Evolutionary conservation across 1,140 invertebrate genomes (phyloP).

Genomic region (Papilio glaucus): DNA sequence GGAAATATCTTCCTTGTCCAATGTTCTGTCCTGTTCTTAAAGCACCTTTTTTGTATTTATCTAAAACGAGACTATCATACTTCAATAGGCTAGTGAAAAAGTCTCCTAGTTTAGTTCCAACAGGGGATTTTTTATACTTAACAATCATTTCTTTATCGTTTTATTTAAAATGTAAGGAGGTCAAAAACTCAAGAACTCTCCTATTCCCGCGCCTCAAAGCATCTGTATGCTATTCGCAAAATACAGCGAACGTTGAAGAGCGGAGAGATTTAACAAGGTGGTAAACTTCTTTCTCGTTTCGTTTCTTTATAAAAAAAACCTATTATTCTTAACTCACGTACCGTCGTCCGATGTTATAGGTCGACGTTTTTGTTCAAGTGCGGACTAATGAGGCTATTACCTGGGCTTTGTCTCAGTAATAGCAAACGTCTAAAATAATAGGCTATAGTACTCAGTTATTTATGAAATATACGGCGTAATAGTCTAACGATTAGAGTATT

Average conservation of each 20-base stretch:
- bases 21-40: too few relatives aligned
- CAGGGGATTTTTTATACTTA: too few relatives aligned
- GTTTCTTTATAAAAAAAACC: neutral
- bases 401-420: slow-evolving; percentile 20
- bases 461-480: too few relatives aligned
- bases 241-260: neutral
- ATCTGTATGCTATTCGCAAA: neutral
- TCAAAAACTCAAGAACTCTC: neutral
- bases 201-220: neutral
- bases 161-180: neutral
- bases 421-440: too few relatives aligned
- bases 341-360: slow-evolving; percentile 4
- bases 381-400: slow-evolving; percentile 29
- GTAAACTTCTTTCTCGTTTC: slow-evolving; percentile 13
- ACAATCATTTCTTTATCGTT: neutral
- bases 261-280: slow-evolving; percentile 23
- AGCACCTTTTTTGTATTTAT: too few relatives aligned
- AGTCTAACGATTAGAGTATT: too few relatives aligned
- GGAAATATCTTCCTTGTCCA: too few relatives aligned
- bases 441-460: too few relatives aligned
- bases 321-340: slow-evolving; percentile 20
- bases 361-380: slow-evolving; percentile 13
- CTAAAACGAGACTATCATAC: too few relatives aligned
- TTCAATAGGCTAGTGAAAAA: too few relatives aligned
- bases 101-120: too few relatives aligned